phyloP scores from a whole-genome alignment of 92 coral and sea anemone genomes.

The Palythoa grandiflora region DNA sequence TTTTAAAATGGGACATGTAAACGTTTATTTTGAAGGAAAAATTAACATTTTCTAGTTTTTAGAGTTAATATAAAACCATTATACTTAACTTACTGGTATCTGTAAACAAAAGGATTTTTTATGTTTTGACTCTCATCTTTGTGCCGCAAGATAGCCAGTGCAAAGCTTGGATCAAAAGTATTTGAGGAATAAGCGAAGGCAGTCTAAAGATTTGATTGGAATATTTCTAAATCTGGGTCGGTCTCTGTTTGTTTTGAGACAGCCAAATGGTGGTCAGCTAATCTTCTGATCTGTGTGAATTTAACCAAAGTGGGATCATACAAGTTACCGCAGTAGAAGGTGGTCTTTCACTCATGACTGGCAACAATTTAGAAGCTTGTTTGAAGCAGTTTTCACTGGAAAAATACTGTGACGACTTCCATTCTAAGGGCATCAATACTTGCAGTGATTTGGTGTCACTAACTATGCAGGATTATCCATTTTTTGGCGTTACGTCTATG shows the following conservation, averaged over 20 bases:
- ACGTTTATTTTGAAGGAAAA: neutral
- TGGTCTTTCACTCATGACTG: constrained; percentile 51
- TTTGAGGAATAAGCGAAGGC: neutral
- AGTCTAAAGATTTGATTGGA: neutral
- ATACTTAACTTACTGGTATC: neutral
- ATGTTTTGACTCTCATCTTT: neutral
- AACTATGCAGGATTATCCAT: constrained; percentile 90
- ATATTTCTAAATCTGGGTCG: neutral
- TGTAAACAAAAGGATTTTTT: constrained; percentile 15
- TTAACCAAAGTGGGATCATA: too few relatives aligned
- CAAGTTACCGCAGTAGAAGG: neutral
- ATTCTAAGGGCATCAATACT: constrained; percentile 70
- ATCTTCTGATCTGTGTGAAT: neutral
- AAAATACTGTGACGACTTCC: constrained; percentile 60
- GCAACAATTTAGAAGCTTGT: constrained; percentile 50
- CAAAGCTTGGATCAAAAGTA: neutral
- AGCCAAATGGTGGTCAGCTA: neutral
- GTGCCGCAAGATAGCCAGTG: neutral
- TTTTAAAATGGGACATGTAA: neutral
- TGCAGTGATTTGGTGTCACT: constrained; percentile 64
- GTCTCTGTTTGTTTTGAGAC: neutral
- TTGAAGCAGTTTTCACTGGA: constrained; percentile 77
- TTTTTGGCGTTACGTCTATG: constrained; percentile 81
- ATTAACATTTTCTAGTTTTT: neutral
- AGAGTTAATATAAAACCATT: neutral